phyloP scores from a whole-genome alignment of 2,888 invertebrate genomes.

The Sericinus montela region DNA sequence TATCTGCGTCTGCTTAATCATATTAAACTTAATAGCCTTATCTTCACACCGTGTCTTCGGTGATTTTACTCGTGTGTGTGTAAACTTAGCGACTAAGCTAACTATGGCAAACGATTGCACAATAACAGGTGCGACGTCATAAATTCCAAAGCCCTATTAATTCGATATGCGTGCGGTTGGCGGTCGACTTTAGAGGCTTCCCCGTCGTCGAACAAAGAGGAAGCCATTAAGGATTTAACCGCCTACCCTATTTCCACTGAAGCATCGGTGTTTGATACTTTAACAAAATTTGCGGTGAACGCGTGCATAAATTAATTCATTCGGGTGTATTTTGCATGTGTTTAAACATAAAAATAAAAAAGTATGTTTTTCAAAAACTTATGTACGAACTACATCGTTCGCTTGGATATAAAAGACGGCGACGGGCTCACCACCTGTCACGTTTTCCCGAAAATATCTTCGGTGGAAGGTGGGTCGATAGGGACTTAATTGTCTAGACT shows the following conservation, averaged over 20 bases:
- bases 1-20: neutral
- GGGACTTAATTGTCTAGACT: no score
- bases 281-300: neutral
- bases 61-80: no score
- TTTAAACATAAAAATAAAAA: neutral
- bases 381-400: no score
- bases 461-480: no score
- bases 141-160: slow-evolving; percentile 39
- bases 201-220: slow-evolving; percentile 32
- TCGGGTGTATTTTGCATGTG: neutral
- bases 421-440: no score
- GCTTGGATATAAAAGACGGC: no score
- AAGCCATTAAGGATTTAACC: slow-evolving; percentile 47
- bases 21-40: neutral
- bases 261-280: slow-evolving; percentile 18
- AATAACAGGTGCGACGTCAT: slow-evolving; percentile 20
- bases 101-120: slow-evolving; percentile 14
- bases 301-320: neutral
- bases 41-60: no score
- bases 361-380: no score
- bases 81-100: neutral
- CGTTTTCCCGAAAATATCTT: no score
- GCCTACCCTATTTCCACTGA: slow-evolving; percentile 48
- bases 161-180: slow-evolving; percentile 45
- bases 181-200: slow-evolving; percentile 52